phyloP scores from a whole-genome alignment of 1,140 invertebrate genomes.

The Ceratina japonica region DNA sequence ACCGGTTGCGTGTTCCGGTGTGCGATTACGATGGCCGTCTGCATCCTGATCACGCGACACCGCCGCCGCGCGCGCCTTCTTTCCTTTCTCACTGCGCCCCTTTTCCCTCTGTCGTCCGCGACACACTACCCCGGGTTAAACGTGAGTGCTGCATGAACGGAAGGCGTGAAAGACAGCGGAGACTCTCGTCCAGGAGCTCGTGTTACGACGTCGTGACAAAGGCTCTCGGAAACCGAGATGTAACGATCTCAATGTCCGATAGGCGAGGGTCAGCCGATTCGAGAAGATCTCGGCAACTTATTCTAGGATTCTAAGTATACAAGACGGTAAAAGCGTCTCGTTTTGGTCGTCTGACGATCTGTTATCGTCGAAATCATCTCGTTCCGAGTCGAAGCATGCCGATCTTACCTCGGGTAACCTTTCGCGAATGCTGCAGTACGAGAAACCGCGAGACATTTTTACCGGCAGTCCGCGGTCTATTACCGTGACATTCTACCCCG shows the following conservation, averaged over 20 bases:
- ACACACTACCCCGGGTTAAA: constrained; percentile 25
- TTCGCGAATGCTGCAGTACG: neutral
- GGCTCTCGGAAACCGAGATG: neutral
- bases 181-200: neutral
- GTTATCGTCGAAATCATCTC: too few species aligned
- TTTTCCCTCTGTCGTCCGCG: constrained; percentile 11
- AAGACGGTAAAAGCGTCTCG: too few species aligned
- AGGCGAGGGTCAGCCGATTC: too few species aligned
- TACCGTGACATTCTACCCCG: constrained; percentile 18
- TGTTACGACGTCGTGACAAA: neutral
- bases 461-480: neutral
- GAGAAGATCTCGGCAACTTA: too few species aligned
- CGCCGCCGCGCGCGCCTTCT: constrained; percentile 32
- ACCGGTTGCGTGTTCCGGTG: constrained; percentile 52
- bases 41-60: constrained; percentile 50
- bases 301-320: too few species aligned
- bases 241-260: too few species aligned
- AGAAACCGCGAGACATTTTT: neutral
- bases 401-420: neutral
- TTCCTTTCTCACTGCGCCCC: constrained; percentile 13
- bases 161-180: constrained; percentile 2
- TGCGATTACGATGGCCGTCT: constrained; percentile 47
- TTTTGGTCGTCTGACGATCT: too few species aligned
- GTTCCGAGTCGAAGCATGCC: too few species aligned
- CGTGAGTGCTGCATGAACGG: constrained; percentile 11